Evolutionary conservation across 1,140 invertebrate species (phyloP).

Genomic region (Pseudomyrmex pallidus): DNA sequence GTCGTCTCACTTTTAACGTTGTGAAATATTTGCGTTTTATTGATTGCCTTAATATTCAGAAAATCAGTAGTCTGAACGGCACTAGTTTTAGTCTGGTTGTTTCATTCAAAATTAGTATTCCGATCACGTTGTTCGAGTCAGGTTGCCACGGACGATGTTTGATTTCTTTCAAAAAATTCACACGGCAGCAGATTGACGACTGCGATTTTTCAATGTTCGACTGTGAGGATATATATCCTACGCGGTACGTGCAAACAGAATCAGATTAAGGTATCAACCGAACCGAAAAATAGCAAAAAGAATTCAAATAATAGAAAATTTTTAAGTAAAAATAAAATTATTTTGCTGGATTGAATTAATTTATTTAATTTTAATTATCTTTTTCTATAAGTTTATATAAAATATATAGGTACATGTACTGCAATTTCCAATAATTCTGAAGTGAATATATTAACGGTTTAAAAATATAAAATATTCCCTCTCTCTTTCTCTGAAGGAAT

Average conservation of each 20-base stretch:
- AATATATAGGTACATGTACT: neutral
- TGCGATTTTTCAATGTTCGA: constrained; percentile 57
- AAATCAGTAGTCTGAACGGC: constrained; percentile 51
- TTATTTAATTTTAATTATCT: neutral
- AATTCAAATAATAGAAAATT: constrained; percentile 13
- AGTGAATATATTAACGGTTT: neutral
- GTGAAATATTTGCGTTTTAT: constrained; percentile 47
- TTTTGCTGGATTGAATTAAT: neutral
- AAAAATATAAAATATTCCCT: neutral
- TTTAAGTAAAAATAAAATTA: constrained; percentile 18
- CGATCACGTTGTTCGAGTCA: constrained; percentile 14
- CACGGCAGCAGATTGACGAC: constrained; percentile 54
- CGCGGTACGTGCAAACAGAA: constrained; percentile 46
- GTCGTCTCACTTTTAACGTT: constrained; percentile 35
- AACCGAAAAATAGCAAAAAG: constrained; percentile 40
- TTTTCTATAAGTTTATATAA: neutral
- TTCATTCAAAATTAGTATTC: constrained; percentile 58
- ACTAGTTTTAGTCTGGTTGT: constrained; percentile 39
- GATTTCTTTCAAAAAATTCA: constrained; percentile 62
- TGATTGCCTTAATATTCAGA: constrained; percentile 58
- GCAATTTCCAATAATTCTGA: neutral
- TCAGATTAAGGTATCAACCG: constrained; percentile 40
- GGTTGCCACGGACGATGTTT: constrained; percentile 48
- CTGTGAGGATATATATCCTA: constrained; percentile 46
- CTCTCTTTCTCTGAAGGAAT: too few species aligned